Percentiles rank a stretch among this genome's conserved stretches.
Evolutionary conservation across 2,113 vertebrate genomes (phyloP).

Genomic region (Neogale vison): DNA sequence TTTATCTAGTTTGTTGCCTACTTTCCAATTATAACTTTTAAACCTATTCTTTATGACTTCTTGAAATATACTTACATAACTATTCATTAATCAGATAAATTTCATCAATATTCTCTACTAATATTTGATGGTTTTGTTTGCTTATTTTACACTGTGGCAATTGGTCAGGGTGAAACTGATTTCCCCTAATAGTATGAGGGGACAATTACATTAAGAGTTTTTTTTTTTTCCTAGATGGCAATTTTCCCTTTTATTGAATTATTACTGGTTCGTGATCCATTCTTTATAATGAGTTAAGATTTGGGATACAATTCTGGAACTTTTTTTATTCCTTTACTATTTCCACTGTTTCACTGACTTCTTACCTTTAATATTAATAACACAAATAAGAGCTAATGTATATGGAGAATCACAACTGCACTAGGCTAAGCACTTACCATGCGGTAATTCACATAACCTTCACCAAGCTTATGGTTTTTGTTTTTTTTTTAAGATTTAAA

Average conservation of each 20-base stretch:
- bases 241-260: background rate
- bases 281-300: background rate
- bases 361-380: background rate
- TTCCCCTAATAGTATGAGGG: background rate
- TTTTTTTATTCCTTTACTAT: background rate
- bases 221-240: background rate
- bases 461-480: background rate
- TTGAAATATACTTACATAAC: background rate
- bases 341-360: background rate
- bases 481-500: background rate
- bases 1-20: background rate
- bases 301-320: background rate
- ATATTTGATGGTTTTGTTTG: background rate
- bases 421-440: background rate
- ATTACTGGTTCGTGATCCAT: background rate
- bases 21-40: background rate
- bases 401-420: background rate
- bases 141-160: background rate
- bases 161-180: background rate
- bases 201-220: background rate
- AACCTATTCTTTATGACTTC: background rate
- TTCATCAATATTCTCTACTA: background rate
- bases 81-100: background rate
- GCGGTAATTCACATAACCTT: background rate
- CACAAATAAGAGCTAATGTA: background rate